A percentile compares a stretch with the other conserved stretches of the same genome.
Evolutionary conservation across 2,113 vertebrate species (phyloP).

Genomic region (Ailurus styani): DNA sequence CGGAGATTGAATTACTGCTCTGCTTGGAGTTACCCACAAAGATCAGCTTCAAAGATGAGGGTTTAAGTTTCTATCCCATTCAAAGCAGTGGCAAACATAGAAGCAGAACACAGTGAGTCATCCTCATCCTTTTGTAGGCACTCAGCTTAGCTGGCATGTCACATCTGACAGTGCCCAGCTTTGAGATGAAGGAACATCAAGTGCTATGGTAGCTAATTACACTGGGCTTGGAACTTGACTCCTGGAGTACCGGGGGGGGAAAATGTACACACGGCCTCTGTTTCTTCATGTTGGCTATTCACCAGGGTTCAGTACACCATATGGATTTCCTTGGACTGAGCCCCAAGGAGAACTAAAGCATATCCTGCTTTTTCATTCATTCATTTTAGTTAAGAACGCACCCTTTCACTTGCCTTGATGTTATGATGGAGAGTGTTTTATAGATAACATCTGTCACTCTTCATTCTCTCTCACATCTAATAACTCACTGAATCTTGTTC

Average conservation of each 20-base stretch:
- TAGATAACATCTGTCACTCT: not conserved
- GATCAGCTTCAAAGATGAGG: constrained; percentile 49
- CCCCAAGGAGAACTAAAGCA: not conserved
- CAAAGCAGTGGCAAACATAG: not conserved
- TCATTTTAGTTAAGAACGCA: not conserved
- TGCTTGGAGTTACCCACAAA: constrained; percentile 8
- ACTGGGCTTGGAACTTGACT: not conserved
- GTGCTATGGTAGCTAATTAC: not conserved
- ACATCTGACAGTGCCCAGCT: not conserved
- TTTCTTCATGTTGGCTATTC: not conserved
- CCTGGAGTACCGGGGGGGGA: not conserved
- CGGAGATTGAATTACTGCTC: constrained; percentile 32
- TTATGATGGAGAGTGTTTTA: not conserved
- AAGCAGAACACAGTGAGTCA: not conserved
- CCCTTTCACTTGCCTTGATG: not conserved
- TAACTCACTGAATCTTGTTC: not conserved
- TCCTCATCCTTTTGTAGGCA: not conserved
- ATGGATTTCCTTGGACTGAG: not conserved
- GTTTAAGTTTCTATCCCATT: constrained; percentile 44
- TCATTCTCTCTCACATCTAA: not conserved
- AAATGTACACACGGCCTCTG: not conserved
- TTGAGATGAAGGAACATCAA: not conserved
- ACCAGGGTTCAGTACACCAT: not conserved
- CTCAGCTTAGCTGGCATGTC: not conserved
- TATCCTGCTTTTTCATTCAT: not conserved